Evolutionary conservation across 2,888 invertebrate species (phyloP), one percentile per base, ranked within the genome.

Genomic region (Cynaeus angustus): DNA sequence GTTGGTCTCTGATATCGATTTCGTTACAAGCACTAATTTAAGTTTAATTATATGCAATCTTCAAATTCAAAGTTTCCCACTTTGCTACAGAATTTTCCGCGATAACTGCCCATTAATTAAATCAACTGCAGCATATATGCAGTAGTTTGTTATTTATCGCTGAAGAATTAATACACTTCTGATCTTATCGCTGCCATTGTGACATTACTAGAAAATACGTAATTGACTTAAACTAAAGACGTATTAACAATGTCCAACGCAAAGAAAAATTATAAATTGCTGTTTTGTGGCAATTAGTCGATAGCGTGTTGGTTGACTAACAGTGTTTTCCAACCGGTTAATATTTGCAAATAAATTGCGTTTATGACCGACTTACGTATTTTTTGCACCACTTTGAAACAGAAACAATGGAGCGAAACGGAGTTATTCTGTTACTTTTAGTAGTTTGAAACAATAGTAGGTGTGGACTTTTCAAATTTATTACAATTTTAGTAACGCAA

Each of bases 11-110:
- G 30, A 33, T 61, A 61, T 61, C 61, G 68, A 68, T 72, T 66
- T 38, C 67, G 41, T 56, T 62, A 70, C 59, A 14, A 71, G 38
- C 59, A 69, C 72, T 72, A 74, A 74, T 74, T 75, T 67, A 67
- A 70, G 71, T 68, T 61, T 75, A 74, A 76, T 74, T 75, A 71
- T 70, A 77, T 74, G 74, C 73, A 74, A 68, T 70, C 66, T 70
- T 72, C 64, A 56, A 46, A 53, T 70, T 61, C 33, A 33, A 37
- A 21, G 28, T 59, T 14, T 53, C 45, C 33, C 21, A 16, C 46
- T 37, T 48, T 28, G 43, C 12, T 38, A 8, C 14, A 52, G 50
- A 52, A 48, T 41, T 45, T 26, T 46, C n/a, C 14, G 10, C 58
- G 64, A 56, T 68, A 62, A 65, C 41, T 64, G 33, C 55, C 37